phyloP scores from a whole-genome alignment of 1,140 invertebrate genomes.

The Wiebesia pumilae region DNA sequence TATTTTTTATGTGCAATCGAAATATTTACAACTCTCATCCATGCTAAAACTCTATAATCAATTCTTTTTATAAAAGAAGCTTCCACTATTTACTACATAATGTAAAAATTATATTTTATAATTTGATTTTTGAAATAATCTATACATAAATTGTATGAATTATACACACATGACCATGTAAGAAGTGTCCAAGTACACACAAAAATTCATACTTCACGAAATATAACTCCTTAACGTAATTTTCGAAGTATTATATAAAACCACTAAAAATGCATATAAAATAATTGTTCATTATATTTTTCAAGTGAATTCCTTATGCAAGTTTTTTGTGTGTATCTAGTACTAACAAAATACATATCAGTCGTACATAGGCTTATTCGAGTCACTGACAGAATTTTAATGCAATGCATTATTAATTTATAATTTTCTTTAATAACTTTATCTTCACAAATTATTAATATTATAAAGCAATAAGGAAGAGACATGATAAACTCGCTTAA shows the following conservation, averaged over 20 bases:
- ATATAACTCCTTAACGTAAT: slow-evolving; percentile 7
- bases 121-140: slow-evolving; percentile 32
- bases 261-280: slow-evolving; percentile 16
- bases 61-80: slow-evolving; percentile 52
- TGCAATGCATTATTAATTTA: neutral
- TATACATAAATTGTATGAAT: slow-evolving; percentile 51
- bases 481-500: slow-evolving; percentile 8
- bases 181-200: slow-evolving; percentile 30
- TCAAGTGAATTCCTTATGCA: slow-evolving; percentile 9
- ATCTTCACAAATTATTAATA: neutral
- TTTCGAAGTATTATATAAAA: slow-evolving; percentile 36
- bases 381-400: slow-evolving; percentile 21
- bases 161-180: slow-evolving; percentile 42
- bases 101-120: slow-evolving; percentile 41
- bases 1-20: slow-evolving; percentile 33
- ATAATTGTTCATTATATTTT: slow-evolving; percentile 5
- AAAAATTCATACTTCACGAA: slow-evolving; percentile 43
- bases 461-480: slow-evolving; percentile 22
- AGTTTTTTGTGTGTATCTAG: slow-evolving; percentile 41
- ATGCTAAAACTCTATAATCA: slow-evolving; percentile 33
- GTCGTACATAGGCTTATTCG: neutral
- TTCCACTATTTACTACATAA: slow-evolving; percentile 40
- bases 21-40: slow-evolving; percentile 53
- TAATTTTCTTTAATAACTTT: neutral
- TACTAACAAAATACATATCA: slow-evolving; percentile 5